Evolutionary conservation across 2,888 invertebrate genomes (phyloP), one percentile per base, ranked within the genome.

Genomic region (Catocala sponsa): DNA sequence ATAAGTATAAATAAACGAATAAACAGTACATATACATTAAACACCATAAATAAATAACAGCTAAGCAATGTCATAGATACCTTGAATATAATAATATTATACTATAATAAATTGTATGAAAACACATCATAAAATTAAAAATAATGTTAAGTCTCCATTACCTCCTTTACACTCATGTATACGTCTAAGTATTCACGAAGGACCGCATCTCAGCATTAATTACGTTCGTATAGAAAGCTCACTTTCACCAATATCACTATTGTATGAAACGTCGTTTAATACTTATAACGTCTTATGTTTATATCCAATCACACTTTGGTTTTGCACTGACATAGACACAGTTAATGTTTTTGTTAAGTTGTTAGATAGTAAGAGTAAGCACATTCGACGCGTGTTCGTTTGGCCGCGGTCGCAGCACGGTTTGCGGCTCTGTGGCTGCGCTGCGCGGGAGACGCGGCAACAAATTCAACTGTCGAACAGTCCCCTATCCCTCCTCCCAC

Each of bases 81-180:
- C 4, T 25, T 25, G 4, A 25, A 25, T 25, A 4, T 25, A 25
- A 25, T 4, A 25, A 25, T 2, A 25, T 25, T 2, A 25, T 25
- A 1, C 2, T 25, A 25, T 25, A 25, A 2, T 25, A 25, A 25
- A 1, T 25, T 25, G 25, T 25, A 2, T 15, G 2, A 2, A 25
- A 25, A 25, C 25, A 25, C 25, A 25, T 25, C 1, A 25, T 25
- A 25, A 25, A 25, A 25, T 25, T 2, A 38, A 7, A 7, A 38
- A 38, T 38, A 38, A 9, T 9, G 35, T 7, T 38, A 6, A 38
- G 35, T 38, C 35, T 56, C n/a, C 6, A 72, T 81, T 85, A 93
- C 93, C 92, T 91, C 87, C 82, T 80, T 89, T 84, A 84, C 83
- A 84, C 84, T 88, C 92, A 92, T 92, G 88, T 87, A 91, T 87